phyloP scores from a whole-genome alignment of 2,113 vertebrate species.

The Hiodon alosoides region DNA sequence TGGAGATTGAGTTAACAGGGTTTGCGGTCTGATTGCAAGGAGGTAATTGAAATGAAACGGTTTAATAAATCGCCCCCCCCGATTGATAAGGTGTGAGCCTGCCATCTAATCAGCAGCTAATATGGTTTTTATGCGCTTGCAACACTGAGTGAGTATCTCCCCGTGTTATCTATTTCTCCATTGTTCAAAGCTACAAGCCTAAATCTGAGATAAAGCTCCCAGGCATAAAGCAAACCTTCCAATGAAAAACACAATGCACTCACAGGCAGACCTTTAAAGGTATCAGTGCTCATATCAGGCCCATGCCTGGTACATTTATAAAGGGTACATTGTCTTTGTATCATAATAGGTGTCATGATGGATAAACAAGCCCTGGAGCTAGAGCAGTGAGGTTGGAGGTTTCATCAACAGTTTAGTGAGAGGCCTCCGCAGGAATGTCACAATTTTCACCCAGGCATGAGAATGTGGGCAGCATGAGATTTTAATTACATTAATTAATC shows the following conservation, averaged over 20 bases:
- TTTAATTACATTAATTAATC: slow-evolving; percentile 25
- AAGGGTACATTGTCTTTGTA: neutral
- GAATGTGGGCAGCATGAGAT: slow-evolving; percentile 9
- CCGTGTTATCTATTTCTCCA: slow-evolving; percentile 12
- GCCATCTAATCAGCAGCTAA: slow-evolving; percentile 7
- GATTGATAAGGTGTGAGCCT: slow-evolving; percentile 7
- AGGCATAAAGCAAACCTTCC: neutral
- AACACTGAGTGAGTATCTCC: slow-evolving; percentile 10
- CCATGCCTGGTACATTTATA: neutral
- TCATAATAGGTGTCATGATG: neutral
- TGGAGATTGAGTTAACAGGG: slow-evolving; percentile 9
- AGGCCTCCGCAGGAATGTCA: neutral
- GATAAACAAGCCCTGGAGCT: slow-evolving; percentile 14
- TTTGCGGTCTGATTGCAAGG: slow-evolving; percentile 4
- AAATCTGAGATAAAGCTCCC: neutral
- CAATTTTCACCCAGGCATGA: slow-evolving; percentile 26
- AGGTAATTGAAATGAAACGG: neutral
- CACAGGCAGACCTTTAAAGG: neutral
- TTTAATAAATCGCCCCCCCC: slow-evolving; percentile 11
- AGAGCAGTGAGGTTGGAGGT: slow-evolving; percentile 1
- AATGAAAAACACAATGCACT: neutral
- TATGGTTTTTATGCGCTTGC: slow-evolving; percentile 10
- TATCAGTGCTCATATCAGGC: neutral
- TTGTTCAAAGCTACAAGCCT: slow-evolving; percentile 1
- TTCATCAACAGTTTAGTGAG: slow-evolving; percentile 20